Evolutionary conservation across 2,113 vertebrate species (phyloP), one percentile per base, ranked within the genome.

Genomic region (Rhinopomastus cyanomelas): DNA sequence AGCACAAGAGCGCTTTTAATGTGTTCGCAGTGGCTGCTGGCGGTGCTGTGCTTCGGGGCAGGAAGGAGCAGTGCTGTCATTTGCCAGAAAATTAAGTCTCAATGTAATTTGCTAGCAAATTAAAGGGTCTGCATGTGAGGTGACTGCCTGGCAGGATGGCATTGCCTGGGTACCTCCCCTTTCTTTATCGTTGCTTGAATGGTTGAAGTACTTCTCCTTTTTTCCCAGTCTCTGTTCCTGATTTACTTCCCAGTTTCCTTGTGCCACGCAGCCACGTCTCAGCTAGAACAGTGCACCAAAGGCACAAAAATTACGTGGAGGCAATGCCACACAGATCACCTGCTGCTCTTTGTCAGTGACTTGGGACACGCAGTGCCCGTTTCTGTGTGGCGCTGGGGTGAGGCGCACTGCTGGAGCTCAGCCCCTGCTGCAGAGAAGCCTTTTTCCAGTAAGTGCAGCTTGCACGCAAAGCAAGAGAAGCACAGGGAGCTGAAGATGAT

Each of bases 291-390:
- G 20, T 21, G 44, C 26, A 39, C 46, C 51, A 55, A 22, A 55
- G 56, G 18, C 10, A 39, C 25, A 7, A 34, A 61, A 44, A 12
- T 42, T 32, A 32, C 39, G 32, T 2, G 15, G 46, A 29, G 46
- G 11, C n/a, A 44, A 10, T 27, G 22, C n/a, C 16, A 6, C 8
- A 16, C 26, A 5, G 20, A 25, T 10, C 25, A 65, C 74, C 74
- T 62, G 69, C 67, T 64, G 32, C 74, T 53, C 51, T 26, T n/a
- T 34, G 17, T 52, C 44, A 29, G 20, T 25, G 48, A 7, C 53
- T 51, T 15, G 39, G 74, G 73, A 22, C 17, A 5, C 5, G 25
- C 8, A 1, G 22, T 30, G 1, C 82, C 57, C 0, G 0, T 26
- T 52, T 60, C 36, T 42, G 10, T 12, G 23, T 27, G 75, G 48